Evolutionary conservation across 2,113 vertebrate genomes (phyloP).

Genomic region (Chauna torquata): DNA sequence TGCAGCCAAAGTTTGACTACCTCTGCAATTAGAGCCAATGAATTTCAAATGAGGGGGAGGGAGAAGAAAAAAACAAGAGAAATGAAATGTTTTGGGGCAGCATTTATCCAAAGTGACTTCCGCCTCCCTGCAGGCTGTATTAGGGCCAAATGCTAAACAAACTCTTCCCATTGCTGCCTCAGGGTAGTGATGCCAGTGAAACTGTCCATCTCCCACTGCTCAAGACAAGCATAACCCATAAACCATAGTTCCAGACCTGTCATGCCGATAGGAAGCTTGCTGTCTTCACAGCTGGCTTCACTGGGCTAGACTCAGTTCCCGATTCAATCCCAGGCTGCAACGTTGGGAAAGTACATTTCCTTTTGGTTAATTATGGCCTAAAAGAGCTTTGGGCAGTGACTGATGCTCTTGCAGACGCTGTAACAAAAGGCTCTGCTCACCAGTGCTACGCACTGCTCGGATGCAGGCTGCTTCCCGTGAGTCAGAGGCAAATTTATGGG

Average conservation of each 20-base stretch:
- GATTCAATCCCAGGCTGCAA: background rate
- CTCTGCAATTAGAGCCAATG: slow-evolving; percentile 58
- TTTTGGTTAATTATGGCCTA: background rate
- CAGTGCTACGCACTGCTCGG: background rate
- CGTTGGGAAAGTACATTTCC: background rate
- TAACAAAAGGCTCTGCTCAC: background rate
- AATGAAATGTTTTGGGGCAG: background rate
- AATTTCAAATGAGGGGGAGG: slow-evolving; percentile 37
- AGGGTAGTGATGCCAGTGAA: background rate
- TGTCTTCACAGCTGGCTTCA: background rate
- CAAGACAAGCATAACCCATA: background rate
- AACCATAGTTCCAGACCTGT: background rate
- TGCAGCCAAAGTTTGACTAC: slow-evolving; percentile 55
- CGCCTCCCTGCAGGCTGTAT: background rate
- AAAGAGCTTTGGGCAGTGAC: background rate
- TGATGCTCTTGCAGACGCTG: background rate
- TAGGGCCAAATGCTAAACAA: background rate
- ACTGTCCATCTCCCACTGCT: background rate
- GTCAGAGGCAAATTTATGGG: background rate
- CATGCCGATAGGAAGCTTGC: background rate
- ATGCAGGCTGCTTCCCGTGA: background rate
- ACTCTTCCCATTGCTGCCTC: background rate
- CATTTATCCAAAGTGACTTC: background rate
- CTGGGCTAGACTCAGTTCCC: background rate
- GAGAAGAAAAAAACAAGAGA: background rate